phyloP scores from a whole-genome alignment of 2,888 invertebrate genomes.

The Macrophya annulata region DNA sequence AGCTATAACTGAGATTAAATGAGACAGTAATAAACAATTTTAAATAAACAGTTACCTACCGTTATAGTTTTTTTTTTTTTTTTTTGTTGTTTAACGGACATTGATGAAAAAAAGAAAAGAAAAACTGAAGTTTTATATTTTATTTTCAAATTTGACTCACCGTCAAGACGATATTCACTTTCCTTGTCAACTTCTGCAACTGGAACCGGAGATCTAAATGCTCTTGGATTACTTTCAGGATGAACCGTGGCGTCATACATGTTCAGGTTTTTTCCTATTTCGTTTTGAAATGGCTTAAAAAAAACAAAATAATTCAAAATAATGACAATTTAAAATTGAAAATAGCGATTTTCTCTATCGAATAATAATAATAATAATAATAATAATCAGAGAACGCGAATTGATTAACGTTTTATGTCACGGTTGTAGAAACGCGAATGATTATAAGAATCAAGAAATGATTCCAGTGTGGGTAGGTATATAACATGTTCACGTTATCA shows the following conservation, averaged over 20 bases:
- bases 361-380: too few species aligned
- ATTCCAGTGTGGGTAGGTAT: not conserved
- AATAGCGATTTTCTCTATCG: too few species aligned
- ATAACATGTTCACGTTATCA: not conserved
- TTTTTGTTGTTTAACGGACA: not conserved
- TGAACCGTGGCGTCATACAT: constrained; percentile 50
- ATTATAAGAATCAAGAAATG: not conserved
- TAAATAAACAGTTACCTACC: not conserved
- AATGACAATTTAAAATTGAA: not conserved
- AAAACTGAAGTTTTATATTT: not conserved
- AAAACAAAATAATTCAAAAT: not conserved
- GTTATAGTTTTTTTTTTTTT: not conserved
- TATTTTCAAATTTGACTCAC: not conserved
- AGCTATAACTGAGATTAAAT: not conserved
- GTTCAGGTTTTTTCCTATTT: not conserved
- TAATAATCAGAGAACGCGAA: not conserved
- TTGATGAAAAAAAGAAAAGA: not conserved
- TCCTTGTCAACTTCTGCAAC: not conserved
- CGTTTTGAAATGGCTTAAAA: constrained; percentile 5
- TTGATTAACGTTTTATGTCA: not conserved
- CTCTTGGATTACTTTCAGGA: constrained; percentile 30
- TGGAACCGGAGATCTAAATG: constrained; percentile 21
- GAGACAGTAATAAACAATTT: not conserved
- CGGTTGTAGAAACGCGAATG: constrained; percentile 29
- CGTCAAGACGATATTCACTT: not conserved